Percentiles rank a stretch among this genome's conserved stretches.
phyloP scores from a whole-genome alignment of 2,797 vertebrate species.

The Percopsis omiscomaycus region DNA sequence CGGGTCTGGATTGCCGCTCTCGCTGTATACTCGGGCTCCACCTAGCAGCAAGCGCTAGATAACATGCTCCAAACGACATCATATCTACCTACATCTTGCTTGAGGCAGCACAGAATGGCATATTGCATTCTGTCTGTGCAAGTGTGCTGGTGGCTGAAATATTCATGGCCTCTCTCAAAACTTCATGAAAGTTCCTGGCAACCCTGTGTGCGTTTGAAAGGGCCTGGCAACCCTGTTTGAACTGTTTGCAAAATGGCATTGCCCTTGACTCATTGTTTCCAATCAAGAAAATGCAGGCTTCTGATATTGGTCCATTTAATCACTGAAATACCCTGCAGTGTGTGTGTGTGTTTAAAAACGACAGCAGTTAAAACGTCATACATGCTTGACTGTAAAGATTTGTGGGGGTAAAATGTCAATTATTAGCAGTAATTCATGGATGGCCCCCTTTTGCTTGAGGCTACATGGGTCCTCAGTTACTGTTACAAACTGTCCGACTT shows the following conservation, averaged over 20 bases:
- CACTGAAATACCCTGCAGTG: neutral
- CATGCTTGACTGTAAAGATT: neutral
- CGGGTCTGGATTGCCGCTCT: conserved; percentile 68
- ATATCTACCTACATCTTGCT: conserved; percentile 21
- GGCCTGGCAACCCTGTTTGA: conserved; percentile 1
- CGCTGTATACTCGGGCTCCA: conserved; percentile 78
- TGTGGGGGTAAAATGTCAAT: neutral
- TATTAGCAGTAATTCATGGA: neutral
- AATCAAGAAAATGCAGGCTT: conserved; percentile 2
- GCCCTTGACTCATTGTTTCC: neutral
- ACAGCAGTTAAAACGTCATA: neutral
- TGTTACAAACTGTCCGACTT: neutral
- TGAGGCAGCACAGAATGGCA: conserved; percentile 42
- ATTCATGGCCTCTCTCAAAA: conserved; percentile 37
- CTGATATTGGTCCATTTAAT: neutral
- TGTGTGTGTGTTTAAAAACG: neutral
- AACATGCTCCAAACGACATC: conserved; percentile 33
- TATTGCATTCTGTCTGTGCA: conserved; percentile 50
- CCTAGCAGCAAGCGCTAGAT: conserved; percentile 74
- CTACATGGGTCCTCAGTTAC: neutral
- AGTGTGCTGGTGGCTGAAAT: conserved; percentile 38
- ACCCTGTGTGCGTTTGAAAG: neutral
- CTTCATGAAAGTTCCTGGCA: conserved; percentile 15
- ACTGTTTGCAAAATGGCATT: conserved; percentile 1
- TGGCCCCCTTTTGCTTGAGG: neutral